Percentiles rank a stretch among this genome's conserved stretches.
Evolutionary conservation across 2,797 vertebrate genomes (phyloP).

Genomic region (Dipus sagitta): DNA sequence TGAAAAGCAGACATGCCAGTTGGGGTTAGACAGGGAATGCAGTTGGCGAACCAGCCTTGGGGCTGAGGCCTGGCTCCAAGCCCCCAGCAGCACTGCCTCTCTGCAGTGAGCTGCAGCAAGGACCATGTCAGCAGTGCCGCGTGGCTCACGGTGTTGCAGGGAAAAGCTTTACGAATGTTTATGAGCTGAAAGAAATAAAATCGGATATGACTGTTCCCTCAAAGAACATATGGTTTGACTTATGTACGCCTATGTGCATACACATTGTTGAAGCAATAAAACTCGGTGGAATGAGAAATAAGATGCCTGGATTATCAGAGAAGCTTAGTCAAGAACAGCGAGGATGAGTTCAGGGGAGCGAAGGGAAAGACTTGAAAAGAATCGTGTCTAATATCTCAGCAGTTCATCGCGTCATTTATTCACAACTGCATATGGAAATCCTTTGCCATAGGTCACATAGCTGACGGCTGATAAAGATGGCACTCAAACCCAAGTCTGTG

Average conservation of each 20-base stretch:
- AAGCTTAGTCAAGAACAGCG: background rate
- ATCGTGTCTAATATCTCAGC: background rate
- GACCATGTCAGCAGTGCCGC: no score
- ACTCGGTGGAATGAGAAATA: background rate
- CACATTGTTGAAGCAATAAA: background rate
- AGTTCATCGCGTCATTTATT: background rate
- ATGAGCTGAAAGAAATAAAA: background rate
- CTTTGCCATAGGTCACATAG: background rate
- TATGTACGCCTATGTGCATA: background rate
- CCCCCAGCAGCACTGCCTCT: background rate
- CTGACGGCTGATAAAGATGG: background rate
- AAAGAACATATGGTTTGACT: background rate
- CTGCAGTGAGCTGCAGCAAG: background rate
- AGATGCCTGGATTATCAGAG: background rate
- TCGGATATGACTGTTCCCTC: background rate
- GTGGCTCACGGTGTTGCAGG: background rate
- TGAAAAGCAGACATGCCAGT: background rate
- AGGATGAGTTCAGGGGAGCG: background rate
- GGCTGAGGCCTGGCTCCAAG: background rate
- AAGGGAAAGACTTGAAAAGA: conserved; percentile 12
- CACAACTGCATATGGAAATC: background rate
- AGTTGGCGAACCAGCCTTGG: background rate
- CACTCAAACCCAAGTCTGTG: background rate
- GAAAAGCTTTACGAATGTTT: background rate
- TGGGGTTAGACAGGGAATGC: background rate